Evolutionary conservation across 2,113 vertebrate genomes (phyloP), one percentile per base, ranked within the genome.

Genomic region (Entelurus aequoreus): DNA sequence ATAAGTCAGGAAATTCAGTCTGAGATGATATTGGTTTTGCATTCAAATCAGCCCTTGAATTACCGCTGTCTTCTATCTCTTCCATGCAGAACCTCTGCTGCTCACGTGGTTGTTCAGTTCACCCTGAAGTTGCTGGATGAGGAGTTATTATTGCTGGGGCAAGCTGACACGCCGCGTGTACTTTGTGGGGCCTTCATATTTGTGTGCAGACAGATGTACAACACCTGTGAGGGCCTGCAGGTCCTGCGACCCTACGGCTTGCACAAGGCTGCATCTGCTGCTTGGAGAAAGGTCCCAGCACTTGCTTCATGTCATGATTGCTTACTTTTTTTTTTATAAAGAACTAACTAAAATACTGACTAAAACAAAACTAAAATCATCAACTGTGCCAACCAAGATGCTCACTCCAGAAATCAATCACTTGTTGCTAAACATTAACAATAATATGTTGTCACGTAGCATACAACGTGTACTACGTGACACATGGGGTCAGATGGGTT

Each of bases 101-200:
- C 89, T 75, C 91, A 93, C 59, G 71, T 91, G 54, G 88, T 97
- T 35, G 90, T 91, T 4, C 90, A 87, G 75, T 98, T 98, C 84
- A 94, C 93, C 15, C 93, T 93, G 86, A 91, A 85, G 71, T 91
- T 98, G 72, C 92, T 98, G 68, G 89, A 88, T 51, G 90, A 91
- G 2, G 84, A 91, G 21, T 66, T 92, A 79, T 78, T 84, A 19
- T 58, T 75, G 2, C 85, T 89, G 55, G 74, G 84, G 49, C 90
- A 90, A 69, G 86, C 82, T 0, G 84, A 92, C 55, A 28, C 80
- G 48, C 72, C 87, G 15, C 79, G 84, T 10, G 15, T 82, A 2
- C 70, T 96, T 62, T 95, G 92, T 76, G 94, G 94, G 69, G 93
- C 94, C 66, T 99, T 98, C 69, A 87, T 97, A 87, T 95, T 94